Base-by-base conservation (phyloP, 2,888 invertebrate species). In the Oligia latruncula region DNA sequence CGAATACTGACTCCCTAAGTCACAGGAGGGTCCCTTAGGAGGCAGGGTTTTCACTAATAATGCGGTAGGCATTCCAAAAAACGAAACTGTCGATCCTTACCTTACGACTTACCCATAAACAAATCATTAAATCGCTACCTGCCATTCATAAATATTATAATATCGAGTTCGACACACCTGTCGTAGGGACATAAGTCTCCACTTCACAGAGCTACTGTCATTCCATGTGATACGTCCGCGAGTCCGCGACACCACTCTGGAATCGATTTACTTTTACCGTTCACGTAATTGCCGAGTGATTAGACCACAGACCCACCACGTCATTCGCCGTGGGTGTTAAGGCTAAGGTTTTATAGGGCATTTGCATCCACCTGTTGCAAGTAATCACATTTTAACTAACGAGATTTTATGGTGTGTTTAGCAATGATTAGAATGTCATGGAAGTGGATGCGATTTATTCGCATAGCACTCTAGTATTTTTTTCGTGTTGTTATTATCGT, bases 201-300 rank as follows among this genome's bases (percentile, higher is more conserved):
- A 72, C 49, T 70, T 49, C 40, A 65, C 13, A 55, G 35, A n/a
- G 52, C 35, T 65, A n/a, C 52, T 58, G 74, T 79, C 66, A 58
- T 65, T 35, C 20, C 4, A 72, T 17, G 58, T 85, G n/a, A 60
- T 55, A 78, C 40, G 43, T 76, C 52, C 62, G 68, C 23, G 74
- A 77, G 43, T 76, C 52, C 62, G 68, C 23, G 74, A 77, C 74
- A 77, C 49, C 62, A 66, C 46, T 40, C 49, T n/a, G 3, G 68
- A 75, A 70, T 79, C 78, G 77, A 78, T 82, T 74, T 71, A 77
- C 58, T 65, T 82, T 75, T 84, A 81, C 80, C 80, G 80, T 86
- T 85, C 80, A 43, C 71, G 65, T 78, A 86, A 86, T 78, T 83
- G 74, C 74, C 23, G 23, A 43, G 66, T 65, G 75, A 77, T 74